These are phyloP conservation scores for Urocyon cinereoargenteus DNA, from an alignment of 2,797 vertebrate genomes.

Conservation along the genomic window DNA sequence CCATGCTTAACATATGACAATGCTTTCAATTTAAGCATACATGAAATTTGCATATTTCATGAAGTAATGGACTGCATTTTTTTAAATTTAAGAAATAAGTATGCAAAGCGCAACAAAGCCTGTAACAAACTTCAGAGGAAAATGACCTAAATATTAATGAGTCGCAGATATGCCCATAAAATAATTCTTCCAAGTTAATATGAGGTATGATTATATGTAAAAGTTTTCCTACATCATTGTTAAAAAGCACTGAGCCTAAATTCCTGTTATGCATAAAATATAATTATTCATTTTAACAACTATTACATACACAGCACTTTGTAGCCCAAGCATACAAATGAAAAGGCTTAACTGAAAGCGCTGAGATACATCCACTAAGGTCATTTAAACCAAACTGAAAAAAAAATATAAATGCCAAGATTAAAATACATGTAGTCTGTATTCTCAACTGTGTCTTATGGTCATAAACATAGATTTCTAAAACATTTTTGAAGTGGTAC, in stretches of 20 bases:
- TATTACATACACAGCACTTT: not conserved
- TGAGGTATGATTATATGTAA: slow-evolving; percentile 23
- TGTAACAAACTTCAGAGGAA: slow-evolving; percentile 42
- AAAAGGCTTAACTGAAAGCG: slow-evolving; percentile 3
- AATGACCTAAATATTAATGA: slow-evolving; percentile 61
- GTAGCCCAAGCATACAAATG: not conserved
- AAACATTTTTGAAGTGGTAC: not conserved
- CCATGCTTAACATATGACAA: not conserved
- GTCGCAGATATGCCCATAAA: slow-evolving; percentile 51
- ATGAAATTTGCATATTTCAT: slow-evolving; percentile 45
- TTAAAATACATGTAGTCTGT: not conserved
- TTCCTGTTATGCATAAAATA: slow-evolving; percentile 45
- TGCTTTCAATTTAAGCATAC: slow-evolving; percentile 2
- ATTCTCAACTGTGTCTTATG: not conserved
- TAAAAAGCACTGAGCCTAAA: slow-evolving; percentile 42
- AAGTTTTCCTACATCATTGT: slow-evolving; percentile 36
- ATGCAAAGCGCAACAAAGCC: slow-evolving; percentile 21
- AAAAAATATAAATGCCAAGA: not conserved
- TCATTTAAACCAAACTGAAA: slow-evolving; percentile 29
- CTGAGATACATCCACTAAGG: not conserved
- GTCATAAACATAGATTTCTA: slow-evolving; percentile 1
- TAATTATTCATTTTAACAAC: slow-evolving; percentile 53
- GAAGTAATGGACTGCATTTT: not conserved
- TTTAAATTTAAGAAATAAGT: slow-evolving; percentile 27
- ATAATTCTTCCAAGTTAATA: slow-evolving; percentile 65